These are phyloP conservation scores for Busseola fusca DNA, from an alignment of 2,888 invertebrate genomes.

Conservation along the genomic window DNA sequence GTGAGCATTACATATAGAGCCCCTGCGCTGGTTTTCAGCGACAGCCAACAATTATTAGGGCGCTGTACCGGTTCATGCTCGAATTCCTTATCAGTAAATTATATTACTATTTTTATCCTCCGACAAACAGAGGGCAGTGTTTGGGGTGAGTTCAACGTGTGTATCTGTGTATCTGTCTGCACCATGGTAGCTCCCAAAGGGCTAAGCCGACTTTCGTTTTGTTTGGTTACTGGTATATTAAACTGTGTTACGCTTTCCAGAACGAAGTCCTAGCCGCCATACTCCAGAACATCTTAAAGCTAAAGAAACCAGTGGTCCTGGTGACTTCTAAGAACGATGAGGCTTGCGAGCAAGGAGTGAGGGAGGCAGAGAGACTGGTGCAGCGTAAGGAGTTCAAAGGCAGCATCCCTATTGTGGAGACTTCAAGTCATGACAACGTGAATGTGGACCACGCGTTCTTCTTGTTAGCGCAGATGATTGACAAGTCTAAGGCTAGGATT, in stretches of 20 bases:
- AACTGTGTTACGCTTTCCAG: constrained; percentile 63
- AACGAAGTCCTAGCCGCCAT: constrained; percentile 94
- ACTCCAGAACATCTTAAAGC: constrained; percentile 95
- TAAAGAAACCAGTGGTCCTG: constrained; percentile 98
- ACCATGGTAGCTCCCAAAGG: too few relatives aligned
- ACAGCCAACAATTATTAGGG: too few relatives aligned
- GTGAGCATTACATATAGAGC: too few relatives aligned
- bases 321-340: constrained; percentile 99
- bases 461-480: constrained; percentile 96
- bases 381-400: constrained; percentile 96
- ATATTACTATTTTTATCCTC: neutral
- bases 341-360: constrained; percentile 94
- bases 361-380: constrained; percentile 96
- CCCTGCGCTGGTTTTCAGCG: too few relatives aligned
- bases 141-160: too few relatives aligned
- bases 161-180: too few relatives aligned
- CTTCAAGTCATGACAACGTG: constrained; percentile 98
- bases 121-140: too few relatives aligned
- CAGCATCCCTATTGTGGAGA: constrained; percentile 96
- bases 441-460: constrained; percentile 98
- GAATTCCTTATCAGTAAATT: too few relatives aligned
- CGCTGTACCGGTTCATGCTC: too few relatives aligned
- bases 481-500: constrained; percentile 94
- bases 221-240: neutral
- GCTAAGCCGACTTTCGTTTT: too few relatives aligned